These are phyloP conservation scores for Phaethornis superciliosus DNA, from an alignment of 2,113 vertebrate species.

Conservation along the genomic window DNA sequence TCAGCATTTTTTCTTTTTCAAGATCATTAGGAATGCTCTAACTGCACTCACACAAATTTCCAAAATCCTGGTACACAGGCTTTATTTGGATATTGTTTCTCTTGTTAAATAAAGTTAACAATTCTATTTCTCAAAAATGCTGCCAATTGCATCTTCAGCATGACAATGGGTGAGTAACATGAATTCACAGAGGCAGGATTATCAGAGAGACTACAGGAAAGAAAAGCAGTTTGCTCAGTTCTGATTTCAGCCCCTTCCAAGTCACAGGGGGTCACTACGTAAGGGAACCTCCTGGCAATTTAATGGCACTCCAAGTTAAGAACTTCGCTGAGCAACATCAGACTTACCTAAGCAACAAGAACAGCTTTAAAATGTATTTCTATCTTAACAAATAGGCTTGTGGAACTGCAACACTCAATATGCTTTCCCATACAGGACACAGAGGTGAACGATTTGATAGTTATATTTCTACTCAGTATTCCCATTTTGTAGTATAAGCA, in stretches of 20 bases:
- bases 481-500: neutral
- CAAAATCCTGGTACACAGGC: neutral
- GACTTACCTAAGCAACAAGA: slow-evolving; percentile 10
- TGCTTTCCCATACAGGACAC: neutral
- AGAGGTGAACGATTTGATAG: neutral
- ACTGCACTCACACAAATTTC: neutral
- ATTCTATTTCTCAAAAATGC: neutral
- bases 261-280: neutral
- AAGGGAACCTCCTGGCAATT: neutral
- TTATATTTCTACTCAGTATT: neutral
- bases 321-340: slow-evolving; percentile 17
- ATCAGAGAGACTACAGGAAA: neutral
- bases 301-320: neutral
- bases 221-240: neutral
- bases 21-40: neutral
- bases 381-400: slow-evolving; percentile 18
- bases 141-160: neutral
- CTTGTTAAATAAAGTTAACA: neutral
- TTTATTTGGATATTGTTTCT: neutral
- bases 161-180: neutral
- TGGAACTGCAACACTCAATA: neutral
- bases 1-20: neutral
- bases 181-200: neutral
- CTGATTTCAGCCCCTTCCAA: neutral
- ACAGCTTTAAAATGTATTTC: slow-evolving; percentile 14